A percentile compares a stretch with the other conserved stretches of the same genome.
phyloP scores from a whole-genome alignment of 2,797 vertebrate species.

The Xiphophorus birchmanni region DNA sequence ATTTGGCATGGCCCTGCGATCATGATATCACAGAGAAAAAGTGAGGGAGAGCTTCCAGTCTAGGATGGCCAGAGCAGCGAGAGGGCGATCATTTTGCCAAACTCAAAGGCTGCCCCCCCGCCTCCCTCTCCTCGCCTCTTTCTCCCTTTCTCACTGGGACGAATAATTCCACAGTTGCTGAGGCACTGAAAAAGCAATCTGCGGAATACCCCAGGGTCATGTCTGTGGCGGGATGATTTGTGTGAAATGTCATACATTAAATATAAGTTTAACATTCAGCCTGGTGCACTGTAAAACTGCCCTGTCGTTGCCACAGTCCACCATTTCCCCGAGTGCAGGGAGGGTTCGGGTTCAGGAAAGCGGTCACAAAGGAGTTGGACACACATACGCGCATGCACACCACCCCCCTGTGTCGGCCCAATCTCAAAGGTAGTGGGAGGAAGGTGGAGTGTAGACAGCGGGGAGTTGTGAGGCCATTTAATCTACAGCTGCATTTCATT shows the following conservation, averaged over 20 bases:
- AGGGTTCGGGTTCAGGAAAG: slow-evolving; percentile 81
- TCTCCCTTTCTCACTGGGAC: slow-evolving; percentile 77
- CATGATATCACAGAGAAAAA: slow-evolving; percentile 84
- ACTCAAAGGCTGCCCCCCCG: slow-evolving; percentile 75
- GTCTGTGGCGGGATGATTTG: slow-evolving; percentile 89
- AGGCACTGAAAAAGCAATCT: slow-evolving; percentile 91
- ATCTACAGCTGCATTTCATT: slow-evolving; percentile 84
- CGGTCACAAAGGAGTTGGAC: slow-evolving; percentile 80
- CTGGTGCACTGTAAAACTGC: slow-evolving; percentile 85
- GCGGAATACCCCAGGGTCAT: slow-evolving; percentile 87
- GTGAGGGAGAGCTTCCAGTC: slow-evolving; percentile 74
- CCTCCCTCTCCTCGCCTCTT: slow-evolving; percentile 32
- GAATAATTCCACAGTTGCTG: slow-evolving; percentile 89
- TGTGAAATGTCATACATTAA: slow-evolving; percentile 92
- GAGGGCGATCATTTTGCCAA: slow-evolving; percentile 83
- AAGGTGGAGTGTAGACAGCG: slow-evolving; percentile 51
- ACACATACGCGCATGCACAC: slow-evolving; percentile 49
- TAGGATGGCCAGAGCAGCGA: slow-evolving; percentile 80
- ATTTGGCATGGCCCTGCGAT: slow-evolving; percentile 86
- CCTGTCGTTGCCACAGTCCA: slow-evolving; percentile 79
- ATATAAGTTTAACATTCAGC: slow-evolving; percentile 90
- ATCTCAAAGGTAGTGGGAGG: slow-evolving; percentile 67
- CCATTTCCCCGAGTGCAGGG: slow-evolving; percentile 74
- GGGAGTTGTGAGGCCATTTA: slow-evolving; percentile 72
- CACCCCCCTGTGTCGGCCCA: slow-evolving; percentile 78